Conservation (phyloP, 2,888 invertebrate genomes). For the Tolmerus cingulatus region DNA sequence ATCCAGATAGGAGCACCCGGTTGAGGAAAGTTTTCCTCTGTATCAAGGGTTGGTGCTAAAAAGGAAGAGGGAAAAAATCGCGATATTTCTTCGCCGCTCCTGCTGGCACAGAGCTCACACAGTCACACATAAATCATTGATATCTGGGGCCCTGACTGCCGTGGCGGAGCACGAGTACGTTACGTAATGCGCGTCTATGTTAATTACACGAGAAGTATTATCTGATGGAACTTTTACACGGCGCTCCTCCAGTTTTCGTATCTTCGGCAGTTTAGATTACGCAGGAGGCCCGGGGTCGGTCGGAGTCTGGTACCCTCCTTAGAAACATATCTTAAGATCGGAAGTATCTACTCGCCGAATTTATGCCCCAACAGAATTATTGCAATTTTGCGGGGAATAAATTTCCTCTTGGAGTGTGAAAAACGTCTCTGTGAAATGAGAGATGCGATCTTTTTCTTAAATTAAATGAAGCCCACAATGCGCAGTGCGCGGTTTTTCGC, state of each 20-base stretch:
- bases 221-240: conserved; percentile 47
- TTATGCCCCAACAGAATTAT: background rate
- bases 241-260: conserved; percentile 15
- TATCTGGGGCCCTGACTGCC: conserved; percentile 32
- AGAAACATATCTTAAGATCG: background rate
- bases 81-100: conserved; percentile 22
- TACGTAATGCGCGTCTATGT: conserved; percentile 49
- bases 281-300: background rate
- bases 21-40: conserved; percentile 48
- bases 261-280: conserved; percentile 29
- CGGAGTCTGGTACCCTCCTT: background rate
- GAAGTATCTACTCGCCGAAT: background rate
- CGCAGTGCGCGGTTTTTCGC: background rate
- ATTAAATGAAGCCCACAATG: background rate
- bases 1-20: background rate
- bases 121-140: conserved; percentile 45
- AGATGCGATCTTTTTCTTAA: background rate
- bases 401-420: background rate
- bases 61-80: background rate
- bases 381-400: background rate
- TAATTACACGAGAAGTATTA: conserved; percentile 49
- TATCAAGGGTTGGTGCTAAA: conserved; percentile 46
- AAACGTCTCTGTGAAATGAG: background rate
- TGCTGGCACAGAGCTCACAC: conserved; percentile 2
- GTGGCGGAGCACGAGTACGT: conserved; percentile 40